Evolutionary conservation across 1,140 invertebrate species (phyloP).

Genomic region (Ericerus pela): DNA sequence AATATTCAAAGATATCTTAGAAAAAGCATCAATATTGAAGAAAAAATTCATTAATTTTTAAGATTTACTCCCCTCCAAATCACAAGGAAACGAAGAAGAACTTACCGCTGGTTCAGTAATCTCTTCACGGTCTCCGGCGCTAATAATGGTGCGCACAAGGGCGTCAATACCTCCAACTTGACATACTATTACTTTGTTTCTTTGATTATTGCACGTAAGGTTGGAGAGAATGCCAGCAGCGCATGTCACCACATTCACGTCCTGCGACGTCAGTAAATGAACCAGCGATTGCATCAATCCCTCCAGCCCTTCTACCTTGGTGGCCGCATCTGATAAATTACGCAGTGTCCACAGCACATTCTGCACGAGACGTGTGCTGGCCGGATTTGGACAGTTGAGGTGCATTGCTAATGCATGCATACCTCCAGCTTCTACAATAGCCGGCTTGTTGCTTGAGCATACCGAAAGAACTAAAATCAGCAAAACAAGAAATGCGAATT

Average conservation of each 20-base stretch:
- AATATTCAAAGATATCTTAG: too few relatives aligned
- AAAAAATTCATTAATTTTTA: too few relatives aligned
- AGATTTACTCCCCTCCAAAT: too few relatives aligned
- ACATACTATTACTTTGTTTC: constrained; percentile 84
- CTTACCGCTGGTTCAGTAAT: constrained; percentile 85
- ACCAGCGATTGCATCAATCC: constrained; percentile 77
- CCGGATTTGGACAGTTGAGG: constrained; percentile 78
- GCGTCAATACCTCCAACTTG: constrained; percentile 92
- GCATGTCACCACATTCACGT: constrained; percentile 94
- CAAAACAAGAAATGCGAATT: not conserved
- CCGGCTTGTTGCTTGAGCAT: constrained; percentile 93
- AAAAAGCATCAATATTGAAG: too few relatives aligned
- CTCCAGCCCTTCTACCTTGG: constrained; percentile 76
- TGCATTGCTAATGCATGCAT: constrained; percentile 97
- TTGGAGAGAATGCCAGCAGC: constrained; percentile 96
- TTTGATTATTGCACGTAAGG: constrained; percentile 96
- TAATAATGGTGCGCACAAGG: constrained; percentile 81
- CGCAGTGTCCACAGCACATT: constrained; percentile 96
- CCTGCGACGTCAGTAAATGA: constrained; percentile 73
- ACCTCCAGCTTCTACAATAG: constrained; percentile 91
- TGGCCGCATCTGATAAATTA: constrained; percentile 95
- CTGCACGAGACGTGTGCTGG: constrained; percentile 80
- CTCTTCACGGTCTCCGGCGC: constrained; percentile 90
- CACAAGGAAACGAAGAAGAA: constrained; percentile 7
- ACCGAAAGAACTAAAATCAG: constrained; percentile 63